Evolutionary conservation across 2,113 vertebrate species (phyloP), one percentile per base, ranked within the genome.

Genomic region (Elephas maximus): DNA sequence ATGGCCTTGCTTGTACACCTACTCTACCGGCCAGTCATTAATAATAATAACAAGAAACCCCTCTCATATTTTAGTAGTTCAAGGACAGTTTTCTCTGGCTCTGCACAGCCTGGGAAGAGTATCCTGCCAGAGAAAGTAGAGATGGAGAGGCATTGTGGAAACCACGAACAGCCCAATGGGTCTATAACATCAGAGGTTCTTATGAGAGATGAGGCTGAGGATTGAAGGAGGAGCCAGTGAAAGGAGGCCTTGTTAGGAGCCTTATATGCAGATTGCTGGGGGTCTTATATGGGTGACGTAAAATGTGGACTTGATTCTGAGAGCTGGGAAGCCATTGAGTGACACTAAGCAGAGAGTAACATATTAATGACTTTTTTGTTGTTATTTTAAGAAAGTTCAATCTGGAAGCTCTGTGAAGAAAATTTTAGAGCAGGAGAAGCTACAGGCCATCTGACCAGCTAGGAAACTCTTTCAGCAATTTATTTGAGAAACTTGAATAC

Each of bases 311-410:
- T 78, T 51, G 15, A 73, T 76, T 95, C 73, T 85, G 53, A 93
- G 88, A 85, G 71, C 53, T 63, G 18, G 73, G 86, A 5, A 92
- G 15, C 10, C 51, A 44, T 24, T 78, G 53, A 78, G 14, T 90
- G 81, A 67, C 44, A 71, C 1, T 81, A 37, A 92, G 33, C 26
- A 62, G 5, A 33, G 21, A 88, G 9, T 33, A 57, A 24, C 11
- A 15, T 44, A 30, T 76, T 74, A 69, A 69, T 48, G 30, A 71
- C 51, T 37, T 44, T 60, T 23, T 82, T 89, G 45, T 93, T 82
- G 44, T 65, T 86, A 93, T 74, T 93, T 90, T 84, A 60, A 92
- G 69, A 87, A 57, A 63, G 28, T 74, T 81, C 37, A 62, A 28
- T 85, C 17, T 74, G 20, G 67, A 78, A 48, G 37, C 77, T 91